A percentile compares a stretch with the other conserved stretches of the same genome.
phyloP scores from a whole-genome alignment of 1,140 invertebrate species.

The Potamilus streckersoni region DNA sequence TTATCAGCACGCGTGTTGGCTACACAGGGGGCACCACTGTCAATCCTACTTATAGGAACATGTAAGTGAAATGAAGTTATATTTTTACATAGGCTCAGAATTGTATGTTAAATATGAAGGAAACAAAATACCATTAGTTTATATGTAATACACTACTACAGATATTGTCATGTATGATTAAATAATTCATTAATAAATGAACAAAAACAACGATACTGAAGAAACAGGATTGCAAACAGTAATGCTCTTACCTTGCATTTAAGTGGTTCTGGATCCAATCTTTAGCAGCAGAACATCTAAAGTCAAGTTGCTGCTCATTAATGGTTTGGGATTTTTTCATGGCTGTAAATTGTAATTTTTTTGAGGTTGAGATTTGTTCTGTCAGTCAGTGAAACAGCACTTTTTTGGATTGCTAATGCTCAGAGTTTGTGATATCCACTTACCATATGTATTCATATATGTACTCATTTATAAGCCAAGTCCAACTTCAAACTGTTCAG shows the following conservation, averaged over 20 bases:
- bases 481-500: too few species aligned
- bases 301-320: too few species aligned
- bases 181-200: background rate
- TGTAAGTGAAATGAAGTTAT: slow-evolving; percentile 75
- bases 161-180: background rate
- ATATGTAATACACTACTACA: background rate
- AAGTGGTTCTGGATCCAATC: too few species aligned
- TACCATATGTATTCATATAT: too few species aligned
- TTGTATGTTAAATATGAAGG: background rate
- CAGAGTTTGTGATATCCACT: too few species aligned
- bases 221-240: background rate
- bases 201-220: background rate
- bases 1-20: slow-evolving; percentile 92
- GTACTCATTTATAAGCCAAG: too few species aligned
- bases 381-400: too few species aligned
- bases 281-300: too few species aligned
- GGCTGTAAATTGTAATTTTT: too few species aligned
- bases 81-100: background rate
- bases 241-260: background rate
- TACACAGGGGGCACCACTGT: slow-evolving; percentile 87
- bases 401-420: too few species aligned
- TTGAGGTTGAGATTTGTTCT: too few species aligned
- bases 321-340: too few species aligned
- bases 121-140: background rate
- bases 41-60: slow-evolving; percentile 85